Evolutionary conservation across 2,797 vertebrate species (phyloP), one percentile per base, ranked within the genome.

Genomic region (Semaprochilodus insignis): DNA sequence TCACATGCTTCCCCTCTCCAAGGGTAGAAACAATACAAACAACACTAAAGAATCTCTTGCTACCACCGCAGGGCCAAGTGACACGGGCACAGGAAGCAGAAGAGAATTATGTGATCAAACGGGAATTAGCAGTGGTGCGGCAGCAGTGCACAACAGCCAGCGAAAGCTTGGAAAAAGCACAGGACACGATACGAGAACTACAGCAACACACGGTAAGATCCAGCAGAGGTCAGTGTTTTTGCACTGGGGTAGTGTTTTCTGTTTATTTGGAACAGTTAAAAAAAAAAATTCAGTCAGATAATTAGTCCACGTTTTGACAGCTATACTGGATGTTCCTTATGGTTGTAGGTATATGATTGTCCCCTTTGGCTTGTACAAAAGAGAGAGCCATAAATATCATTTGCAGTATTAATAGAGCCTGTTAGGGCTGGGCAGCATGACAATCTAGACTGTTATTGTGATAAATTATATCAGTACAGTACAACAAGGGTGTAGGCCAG

Each of bases 21-120:
- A 27, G 23, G 60, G 7, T 72, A 77, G 19, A 36, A 54, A 48
- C n/a, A 15, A 51, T 21, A 59, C 44, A 23, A 51, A 11, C 15
- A 57, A 51, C 65, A 11, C 57, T 73, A 6, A 83, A 16, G 10
- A 51, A 51, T 48, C 36, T 75, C 40, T 51, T 66, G 27, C 63
- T 73, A 60, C 19, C 48, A 17, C 69, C 81, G 84, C 90, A 98
- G 97, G 97, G 97, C 88, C 97, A 99, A 92, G 97, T 99, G 91
- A 99, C 97, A 0, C 94, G 97, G 74, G 97, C 97, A 0, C 97
- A 97, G 90, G 97, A 99, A 86, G 97, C 97, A 0, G 97, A 99
- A 91, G 97, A 99, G 93, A 99, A 99, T 91, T 98, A 98, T 0
- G 94, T 97, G 87, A 97, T 99, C 91, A 98, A 98, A 85, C 92